Base-by-base conservation (phyloP, 2,113 vertebrate genomes). In the Ciconia maguari region DNA sequence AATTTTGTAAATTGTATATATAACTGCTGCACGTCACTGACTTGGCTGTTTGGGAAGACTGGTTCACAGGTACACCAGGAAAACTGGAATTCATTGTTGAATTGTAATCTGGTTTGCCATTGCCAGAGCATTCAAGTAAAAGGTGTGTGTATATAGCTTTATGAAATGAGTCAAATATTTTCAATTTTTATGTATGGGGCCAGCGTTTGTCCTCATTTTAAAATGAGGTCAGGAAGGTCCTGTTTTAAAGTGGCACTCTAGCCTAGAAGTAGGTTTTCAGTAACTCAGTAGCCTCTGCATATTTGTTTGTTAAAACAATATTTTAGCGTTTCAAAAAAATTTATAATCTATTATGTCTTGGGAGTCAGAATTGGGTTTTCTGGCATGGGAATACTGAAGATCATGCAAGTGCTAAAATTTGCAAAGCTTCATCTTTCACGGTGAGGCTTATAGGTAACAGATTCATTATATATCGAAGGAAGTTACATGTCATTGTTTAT, bases 201-300 rank as follows among this genome's bases (percentile, higher is more conserved):
- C 8, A 14, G 22, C 58, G 8, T 60, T 89, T 95, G 96, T 87
- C 95, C 95, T 95, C 87, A 1, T 93, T 96, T 76, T 77, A 21
- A 94, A 97, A 96, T 2, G 81, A 95, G 97, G 93, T 94, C 93
- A 42, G 94, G 89, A 87, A 72, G 74, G 81, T 80, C 89, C 91
- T 91, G 42, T 79, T 95, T 95, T 85, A 82, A 94, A 87, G n/a
- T 57, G 65, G 29, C 52, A n/a, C 25, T 32, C 0, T 6, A 29
- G 49, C 36, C 71, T 85, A 17, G 44, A 61, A 80, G 60, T 51
- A 42, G 34, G 19, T 61, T 91, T 87, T 32, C 20, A 16, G 69
- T 49, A 72, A 34, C 52, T 84, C 4, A 0, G 46, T 22, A 42
- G 13, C 60, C 21, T 72, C 65, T 62, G 36, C n/a, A 2, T 49